Percentiles rank a stretch among this genome's conserved stretches.
phyloP scores from a whole-genome alignment of 2,797 vertebrate species.

The Tachyglossus aculeatus region DNA sequence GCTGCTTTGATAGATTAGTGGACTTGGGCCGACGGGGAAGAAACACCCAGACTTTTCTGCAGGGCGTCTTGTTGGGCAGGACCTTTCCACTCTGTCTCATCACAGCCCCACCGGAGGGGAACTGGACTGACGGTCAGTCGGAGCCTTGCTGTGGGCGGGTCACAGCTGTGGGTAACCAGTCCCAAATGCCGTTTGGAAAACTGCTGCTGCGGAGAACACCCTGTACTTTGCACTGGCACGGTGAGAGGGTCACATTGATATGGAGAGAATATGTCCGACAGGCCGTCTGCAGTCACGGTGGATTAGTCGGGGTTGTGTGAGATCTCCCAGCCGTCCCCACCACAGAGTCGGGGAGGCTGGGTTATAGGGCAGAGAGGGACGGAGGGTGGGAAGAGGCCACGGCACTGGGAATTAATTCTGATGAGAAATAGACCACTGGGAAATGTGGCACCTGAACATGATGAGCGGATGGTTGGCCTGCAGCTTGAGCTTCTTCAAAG shows the following conservation, averaged over 20 bases:
- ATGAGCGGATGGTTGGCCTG: slow-evolving; percentile 12
- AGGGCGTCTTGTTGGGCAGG: no score
- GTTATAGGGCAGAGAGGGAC: not conserved
- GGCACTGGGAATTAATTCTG: not conserved
- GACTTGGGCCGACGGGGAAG: no score
- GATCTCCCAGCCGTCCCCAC: not conserved
- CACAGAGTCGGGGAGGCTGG: not conserved
- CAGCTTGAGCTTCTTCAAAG: no score
- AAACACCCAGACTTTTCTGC: no score
- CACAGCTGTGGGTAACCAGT: no score
- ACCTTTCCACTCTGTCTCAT: no score
- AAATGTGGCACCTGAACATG: slow-evolving; percentile 13
- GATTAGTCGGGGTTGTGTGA: slow-evolving; percentile 5
- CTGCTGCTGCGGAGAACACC: slow-evolving; percentile 6
- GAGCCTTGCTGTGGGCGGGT: no score
- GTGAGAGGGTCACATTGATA: not conserved
- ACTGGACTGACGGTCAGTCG: no score
- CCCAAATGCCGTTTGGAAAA: no score
- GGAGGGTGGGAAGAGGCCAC: not conserved
- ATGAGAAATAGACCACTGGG: slow-evolving; percentile 3
- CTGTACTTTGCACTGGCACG: slow-evolving; percentile 6
- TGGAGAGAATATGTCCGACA: not conserved
- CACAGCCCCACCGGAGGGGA: no score
- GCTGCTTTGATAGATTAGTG: no score
- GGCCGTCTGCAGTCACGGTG: not conserved